Base-by-base conservation (phyloP, 2,888 invertebrate genomes). In the Aleiodes testaceus region DNA sequence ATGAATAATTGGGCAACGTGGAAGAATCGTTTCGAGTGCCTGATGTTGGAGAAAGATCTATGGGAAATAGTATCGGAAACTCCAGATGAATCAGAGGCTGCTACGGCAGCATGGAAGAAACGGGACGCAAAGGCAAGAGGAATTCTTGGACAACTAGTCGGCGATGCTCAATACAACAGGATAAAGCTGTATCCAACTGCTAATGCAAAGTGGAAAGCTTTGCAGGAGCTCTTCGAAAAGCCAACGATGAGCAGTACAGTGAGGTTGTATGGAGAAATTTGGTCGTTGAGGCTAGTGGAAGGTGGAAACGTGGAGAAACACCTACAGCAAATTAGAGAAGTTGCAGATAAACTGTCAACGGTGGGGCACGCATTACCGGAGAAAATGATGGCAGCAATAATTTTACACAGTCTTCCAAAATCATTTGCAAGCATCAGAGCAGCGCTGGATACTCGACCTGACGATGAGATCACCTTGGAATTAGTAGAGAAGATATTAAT, bases 61-160 rank as follows among this genome's bases (percentile, higher is more conserved):
- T 53, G 53, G 53, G 53, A 53, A 1, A 22, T 22, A 2, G 22
- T 22, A 7, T 22, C 26, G 12, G 20, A 18, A 18, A 18, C 18
- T 16, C 20, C 53, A 12, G 5, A 2, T 1, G 11, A 6, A 5
- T 2, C 20, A 22, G 26, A 12, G 3, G 22, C 7, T 9, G 12
- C 12, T 4, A 11, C 53, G 18, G 22, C 26, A n/a, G 11, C 20
- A 20, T 53, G 22, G 22, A 18, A 12, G 7, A 26, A 20, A 53
- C 53, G 22, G 22, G 53, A 53, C 22, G 53, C 22, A n/a, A 53
- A 53, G 26, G 53, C 53, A 9, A 18, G 26, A 53, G 53, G 53
- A 1, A 22, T 53, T 12, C 22, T 53, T 3, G 53, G 53, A 5
- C 22, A 22, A n/a, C 22, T 53, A 11, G 20, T 53, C 9, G 53